These are phyloP conservation scores for Alouatta palliata DNA, from an alignment of 2,113 vertebrate species.

Conservation along the genomic window DNA sequence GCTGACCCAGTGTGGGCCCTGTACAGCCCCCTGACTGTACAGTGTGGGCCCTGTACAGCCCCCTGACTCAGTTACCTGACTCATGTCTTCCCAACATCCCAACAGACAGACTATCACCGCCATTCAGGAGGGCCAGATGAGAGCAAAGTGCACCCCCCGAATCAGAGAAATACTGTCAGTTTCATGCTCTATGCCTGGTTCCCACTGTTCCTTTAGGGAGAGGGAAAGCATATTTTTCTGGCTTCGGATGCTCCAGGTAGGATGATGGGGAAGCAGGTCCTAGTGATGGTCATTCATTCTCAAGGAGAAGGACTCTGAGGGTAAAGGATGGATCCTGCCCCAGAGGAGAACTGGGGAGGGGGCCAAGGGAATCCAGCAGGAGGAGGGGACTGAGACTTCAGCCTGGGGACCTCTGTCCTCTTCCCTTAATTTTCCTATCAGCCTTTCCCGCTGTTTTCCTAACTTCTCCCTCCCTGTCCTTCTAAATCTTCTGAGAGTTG, in stretches of 20 bases:
- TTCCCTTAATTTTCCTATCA: background rate
- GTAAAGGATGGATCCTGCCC: background rate
- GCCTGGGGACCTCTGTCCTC: too few species aligned
- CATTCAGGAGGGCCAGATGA: background rate
- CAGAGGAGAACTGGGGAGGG: too few species aligned
- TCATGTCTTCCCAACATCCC: background rate
- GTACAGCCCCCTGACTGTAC: too few species aligned
- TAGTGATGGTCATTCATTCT: background rate
- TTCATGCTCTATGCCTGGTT: background rate
- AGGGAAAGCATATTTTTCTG: background rate
- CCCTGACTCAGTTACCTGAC: background rate
- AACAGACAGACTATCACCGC: background rate
- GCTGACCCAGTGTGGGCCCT: background rate
- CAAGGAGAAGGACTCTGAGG: background rate
- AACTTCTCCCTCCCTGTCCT: background rate
- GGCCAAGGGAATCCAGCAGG: background rate
- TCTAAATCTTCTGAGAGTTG: background rate
- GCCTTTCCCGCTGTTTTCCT: background rate
- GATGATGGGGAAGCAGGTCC: too few species aligned
- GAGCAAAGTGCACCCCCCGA: background rate
- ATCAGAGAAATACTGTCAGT: fast-evolving
- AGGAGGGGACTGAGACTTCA: background rate
- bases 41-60: background rate
- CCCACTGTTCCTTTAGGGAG: background rate
- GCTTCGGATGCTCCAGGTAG: background rate